phyloP scores from a whole-genome alignment of 1,140 invertebrate genomes.

The Pogonus chalceus region DNA sequence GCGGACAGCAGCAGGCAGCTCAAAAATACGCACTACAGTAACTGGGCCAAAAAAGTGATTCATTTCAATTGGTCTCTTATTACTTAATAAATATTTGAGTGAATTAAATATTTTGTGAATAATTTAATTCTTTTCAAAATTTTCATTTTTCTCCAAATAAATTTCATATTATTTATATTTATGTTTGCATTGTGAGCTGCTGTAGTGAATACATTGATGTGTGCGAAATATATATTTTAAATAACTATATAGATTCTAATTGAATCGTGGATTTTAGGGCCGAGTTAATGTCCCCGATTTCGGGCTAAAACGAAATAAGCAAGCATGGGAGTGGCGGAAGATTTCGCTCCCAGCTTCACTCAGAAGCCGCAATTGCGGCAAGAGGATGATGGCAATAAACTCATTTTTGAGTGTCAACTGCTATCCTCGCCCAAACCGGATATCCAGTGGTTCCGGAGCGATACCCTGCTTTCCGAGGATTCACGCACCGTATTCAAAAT shows the following conservation, averaged over 20 bases:
- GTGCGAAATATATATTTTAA: too few species aligned
- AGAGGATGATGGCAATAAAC: conserved; percentile 89
- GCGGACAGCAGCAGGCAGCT: conserved; percentile 4
- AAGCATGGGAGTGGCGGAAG: conserved; percentile 74
- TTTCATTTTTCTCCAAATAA: not conserved
- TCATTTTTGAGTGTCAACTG: conserved; percentile 91
- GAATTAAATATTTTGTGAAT: conserved; percentile 2
- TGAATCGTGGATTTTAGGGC: conserved; percentile 21
- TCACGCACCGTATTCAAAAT: conserved; percentile 76
- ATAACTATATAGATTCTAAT: not conserved
- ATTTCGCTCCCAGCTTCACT: conserved; percentile 93
- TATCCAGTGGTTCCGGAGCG: conserved; percentile 84
- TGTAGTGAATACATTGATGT: not conserved
- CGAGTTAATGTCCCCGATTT: conserved; percentile 30
- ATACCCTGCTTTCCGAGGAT: conserved; percentile 71
- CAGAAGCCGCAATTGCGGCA: conserved; percentile 93
- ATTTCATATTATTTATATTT: not conserved
- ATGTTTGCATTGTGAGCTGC: not conserved
- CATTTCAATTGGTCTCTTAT: not conserved
- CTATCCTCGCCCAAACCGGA: conserved; percentile 79
- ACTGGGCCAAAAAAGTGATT: conserved; percentile 13
- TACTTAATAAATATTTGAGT: not conserved
- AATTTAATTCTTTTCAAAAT: not conserved
- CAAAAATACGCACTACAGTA: conserved; percentile 12
- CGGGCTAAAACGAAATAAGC: conserved; percentile 24